Percentiles rank a stretch among this genome's conserved stretches.
These are phyloP conservation scores for Pimephales promelas DNA, from an alignment of 2,113 vertebrate species.

Conservation along the genomic window DNA sequence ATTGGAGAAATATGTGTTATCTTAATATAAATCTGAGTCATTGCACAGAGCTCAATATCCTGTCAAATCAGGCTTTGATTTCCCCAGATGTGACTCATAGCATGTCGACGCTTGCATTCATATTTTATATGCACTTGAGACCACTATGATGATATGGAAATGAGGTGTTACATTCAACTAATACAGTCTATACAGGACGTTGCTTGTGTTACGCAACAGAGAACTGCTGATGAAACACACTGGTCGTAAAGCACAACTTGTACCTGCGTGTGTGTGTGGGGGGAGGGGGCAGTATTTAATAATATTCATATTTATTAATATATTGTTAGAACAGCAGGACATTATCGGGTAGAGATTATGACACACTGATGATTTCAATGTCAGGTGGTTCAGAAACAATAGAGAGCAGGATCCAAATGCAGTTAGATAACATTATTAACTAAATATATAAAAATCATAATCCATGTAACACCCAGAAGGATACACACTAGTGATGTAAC, in stretches of 20 bases:
- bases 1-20: not conserved
- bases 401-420: no score
- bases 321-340: no score
- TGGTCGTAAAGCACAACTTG: not conserved
- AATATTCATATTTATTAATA: no score
- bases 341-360: no score
- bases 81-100: not conserved
- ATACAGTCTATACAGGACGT: not conserved
- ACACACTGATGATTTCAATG: no score
- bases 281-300: no score
- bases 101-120: not conserved
- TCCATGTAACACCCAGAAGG: no score
- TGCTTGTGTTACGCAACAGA: not conserved
- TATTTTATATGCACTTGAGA: not conserved
- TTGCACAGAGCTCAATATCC: not conserved
- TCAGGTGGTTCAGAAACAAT: no score
- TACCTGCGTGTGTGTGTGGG: not conserved
- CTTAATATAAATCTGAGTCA: not conserved
- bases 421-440: no score
- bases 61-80: conserved; percentile 3
- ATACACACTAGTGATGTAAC: no score
- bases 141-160: not conserved
- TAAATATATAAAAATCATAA: no score
- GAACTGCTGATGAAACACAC: not conserved
- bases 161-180: not conserved